Percentiles rank a stretch among this genome's conserved stretches.
phyloP scores from a whole-genome alignment of 2,797 vertebrate genomes.

The Amblyopsis hoosieri region DNA sequence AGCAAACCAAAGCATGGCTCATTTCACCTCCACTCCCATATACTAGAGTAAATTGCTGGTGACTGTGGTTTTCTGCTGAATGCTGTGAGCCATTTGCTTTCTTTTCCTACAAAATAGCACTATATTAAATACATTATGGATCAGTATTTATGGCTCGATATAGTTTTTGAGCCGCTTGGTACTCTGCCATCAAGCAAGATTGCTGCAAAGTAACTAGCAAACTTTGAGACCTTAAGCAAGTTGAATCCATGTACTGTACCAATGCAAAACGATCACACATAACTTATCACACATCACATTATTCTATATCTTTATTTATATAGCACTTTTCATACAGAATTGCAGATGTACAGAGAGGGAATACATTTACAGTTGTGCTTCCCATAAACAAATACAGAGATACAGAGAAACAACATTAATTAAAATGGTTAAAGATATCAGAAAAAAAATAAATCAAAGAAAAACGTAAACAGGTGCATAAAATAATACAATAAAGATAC shows the following conservation, averaged over 20 bases:
- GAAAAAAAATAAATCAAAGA: too few relatives aligned
- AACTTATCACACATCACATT: too few relatives aligned
- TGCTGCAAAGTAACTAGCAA: neutral
- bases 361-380: too few relatives aligned
- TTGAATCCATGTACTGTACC: too few relatives aligned
- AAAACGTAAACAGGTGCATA: too few relatives aligned
- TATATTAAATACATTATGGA: conserved; percentile 25
- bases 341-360: too few relatives aligned
- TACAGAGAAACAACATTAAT: too few relatives aligned
- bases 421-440: too few relatives aligned
- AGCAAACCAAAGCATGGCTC: conserved; percentile 31
- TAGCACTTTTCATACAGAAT: too few relatives aligned
- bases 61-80: conserved; percentile 33
- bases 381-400: too few relatives aligned
- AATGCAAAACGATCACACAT: neutral
- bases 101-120: conserved; percentile 19
- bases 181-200: conserved; percentile 4
- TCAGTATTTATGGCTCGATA: conserved; percentile 2
- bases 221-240: neutral
- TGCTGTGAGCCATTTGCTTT: conserved; percentile 30
- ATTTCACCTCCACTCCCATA: conserved; percentile 26
- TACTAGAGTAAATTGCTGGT: conserved; percentile 39
- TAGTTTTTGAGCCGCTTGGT: neutral
- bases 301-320: too few relatives aligned
- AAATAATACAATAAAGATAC: too few relatives aligned